These are phyloP conservation scores for Heptranchias perlo DNA, from an alignment of 2,113 vertebrate species.

Conservation along the genomic window DNA sequence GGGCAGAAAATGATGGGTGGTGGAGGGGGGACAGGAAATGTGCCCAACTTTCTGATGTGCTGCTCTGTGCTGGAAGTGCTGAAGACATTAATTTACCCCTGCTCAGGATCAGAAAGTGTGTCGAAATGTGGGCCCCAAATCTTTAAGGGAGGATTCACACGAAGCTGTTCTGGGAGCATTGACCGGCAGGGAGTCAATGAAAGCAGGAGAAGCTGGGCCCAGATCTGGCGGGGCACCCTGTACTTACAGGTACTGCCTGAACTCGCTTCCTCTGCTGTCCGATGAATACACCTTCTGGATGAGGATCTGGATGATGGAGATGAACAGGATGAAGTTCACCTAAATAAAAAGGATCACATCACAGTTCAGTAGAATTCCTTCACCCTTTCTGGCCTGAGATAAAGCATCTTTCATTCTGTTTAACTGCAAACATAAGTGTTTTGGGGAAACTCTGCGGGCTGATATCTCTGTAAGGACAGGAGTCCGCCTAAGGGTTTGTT, in stretches of 20 bases:
- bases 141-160: not conserved
- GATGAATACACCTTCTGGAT: conserved; percentile 30
- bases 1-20: not conserved
- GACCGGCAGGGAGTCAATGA: not conserved
- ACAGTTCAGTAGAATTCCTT: not conserved
- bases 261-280: conserved; percentile 11
- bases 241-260: conserved; percentile 10
- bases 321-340: conserved; percentile 37
- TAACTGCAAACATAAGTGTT: not conserved
- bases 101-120: not conserved
- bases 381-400: not conserved
- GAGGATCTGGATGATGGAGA: conserved; percentile 34
- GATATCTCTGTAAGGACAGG: too few species aligned
- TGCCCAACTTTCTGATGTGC: not conserved
- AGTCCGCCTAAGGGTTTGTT: not conserved
- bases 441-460: too few species aligned
- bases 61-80: not conserved
- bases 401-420: not conserved
- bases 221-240: not conserved
- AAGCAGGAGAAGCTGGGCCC: not conserved
- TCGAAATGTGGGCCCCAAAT: not conserved
- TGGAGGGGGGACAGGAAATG: not conserved
- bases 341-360: not conserved
- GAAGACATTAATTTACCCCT: not conserved
- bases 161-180: not conserved